Percentiles rank a stretch among this genome's conserved stretches.
These are phyloP conservation scores for Cantharis rustica DNA, from an alignment of 2,888 invertebrate genomes.

Conservation along the genomic window DNA sequence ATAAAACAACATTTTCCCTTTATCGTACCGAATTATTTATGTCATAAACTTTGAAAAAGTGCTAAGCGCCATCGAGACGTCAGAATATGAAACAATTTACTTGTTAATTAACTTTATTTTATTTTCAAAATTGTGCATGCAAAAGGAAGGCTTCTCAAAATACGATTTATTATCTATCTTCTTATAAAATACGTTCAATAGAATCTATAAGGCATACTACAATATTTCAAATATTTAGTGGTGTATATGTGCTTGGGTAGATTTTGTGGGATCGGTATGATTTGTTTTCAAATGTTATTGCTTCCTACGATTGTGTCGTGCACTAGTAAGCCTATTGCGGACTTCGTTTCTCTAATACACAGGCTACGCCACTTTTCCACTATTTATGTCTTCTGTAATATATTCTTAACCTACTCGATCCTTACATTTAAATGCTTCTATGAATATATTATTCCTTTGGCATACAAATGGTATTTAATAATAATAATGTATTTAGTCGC, in stretches of 20 bases:
- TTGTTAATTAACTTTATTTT: constrained; percentile 9
- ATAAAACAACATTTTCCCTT: constrained; percentile 16
- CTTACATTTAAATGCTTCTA: constrained; percentile 13
- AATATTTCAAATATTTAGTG: constrained; percentile 48
- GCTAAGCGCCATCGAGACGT: neutral
- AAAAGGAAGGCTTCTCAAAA: constrained; percentile 13
- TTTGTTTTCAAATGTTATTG: constrained; percentile 55
- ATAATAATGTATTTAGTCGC: neutral
- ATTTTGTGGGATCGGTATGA: constrained; percentile 55
- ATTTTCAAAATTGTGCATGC: constrained; percentile 6
- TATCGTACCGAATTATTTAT: neutral
- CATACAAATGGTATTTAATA: constrained; percentile 3
- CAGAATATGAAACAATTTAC: constrained; percentile 9
- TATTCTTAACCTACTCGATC: constrained; percentile 28
- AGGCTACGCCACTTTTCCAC: constrained; percentile 26
- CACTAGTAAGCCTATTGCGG: constrained; percentile 25
- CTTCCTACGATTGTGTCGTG: constrained; percentile 32
- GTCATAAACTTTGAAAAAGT: neutral
- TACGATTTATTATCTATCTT: constrained; percentile 28
- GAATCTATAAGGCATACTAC: constrained; percentile 33
- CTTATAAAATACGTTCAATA: constrained; percentile 21
- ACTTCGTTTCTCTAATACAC: constrained; percentile 24
- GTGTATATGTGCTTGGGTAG: constrained; percentile 40
- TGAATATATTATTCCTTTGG: constrained; percentile 9
- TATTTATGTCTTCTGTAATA: constrained; percentile 28